phyloP scores from a whole-genome alignment of 2,113 vertebrate genomes.

The Speoplatyrhinus poulsoni region DNA sequence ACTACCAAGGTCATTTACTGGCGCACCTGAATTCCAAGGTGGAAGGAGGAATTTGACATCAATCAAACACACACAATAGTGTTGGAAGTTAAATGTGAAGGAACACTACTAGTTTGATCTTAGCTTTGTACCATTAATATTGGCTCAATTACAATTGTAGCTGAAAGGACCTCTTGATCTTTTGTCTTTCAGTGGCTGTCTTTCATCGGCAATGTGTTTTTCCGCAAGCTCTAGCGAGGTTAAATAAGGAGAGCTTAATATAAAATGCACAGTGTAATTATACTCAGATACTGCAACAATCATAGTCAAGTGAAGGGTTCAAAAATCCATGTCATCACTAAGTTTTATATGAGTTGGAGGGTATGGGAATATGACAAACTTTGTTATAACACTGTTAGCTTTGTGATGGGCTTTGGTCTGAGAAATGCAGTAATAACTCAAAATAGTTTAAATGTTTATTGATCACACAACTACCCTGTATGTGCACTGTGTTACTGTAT shows the following conservation, averaged over 20 bases:
- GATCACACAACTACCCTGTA: no score
- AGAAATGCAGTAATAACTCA: no score
- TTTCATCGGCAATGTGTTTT: slow-evolving; percentile 42
- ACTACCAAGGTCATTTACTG: no score
- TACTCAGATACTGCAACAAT: slow-evolving; percentile 23
- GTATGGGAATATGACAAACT: background rate
- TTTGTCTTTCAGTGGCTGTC: slow-evolving; percentile 22
- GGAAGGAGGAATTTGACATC: no score
- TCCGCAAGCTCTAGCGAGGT: background rate
- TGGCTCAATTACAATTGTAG: slow-evolving; percentile 35
- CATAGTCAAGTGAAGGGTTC: slow-evolving; percentile 15
- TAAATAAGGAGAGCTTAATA: slow-evolving; percentile 29
- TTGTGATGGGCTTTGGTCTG: no score
- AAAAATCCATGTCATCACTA: slow-evolving; percentile 20
- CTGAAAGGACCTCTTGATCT: slow-evolving; percentile 19
- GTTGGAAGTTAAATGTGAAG: background rate
- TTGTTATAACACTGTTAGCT: background rate
- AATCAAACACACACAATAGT: no score
- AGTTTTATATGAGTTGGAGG: slow-evolving; percentile 6
- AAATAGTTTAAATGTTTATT: no score
- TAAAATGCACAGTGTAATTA: slow-evolving; percentile 39
- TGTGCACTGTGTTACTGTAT: no score
- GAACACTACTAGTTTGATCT: slow-evolving; percentile 35
- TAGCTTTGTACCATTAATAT: slow-evolving; percentile 36
- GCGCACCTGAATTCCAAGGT: no score